Conservation (phyloP, 2,113 vertebrate species). For the Xenotilapia flavipinnis region DNA sequence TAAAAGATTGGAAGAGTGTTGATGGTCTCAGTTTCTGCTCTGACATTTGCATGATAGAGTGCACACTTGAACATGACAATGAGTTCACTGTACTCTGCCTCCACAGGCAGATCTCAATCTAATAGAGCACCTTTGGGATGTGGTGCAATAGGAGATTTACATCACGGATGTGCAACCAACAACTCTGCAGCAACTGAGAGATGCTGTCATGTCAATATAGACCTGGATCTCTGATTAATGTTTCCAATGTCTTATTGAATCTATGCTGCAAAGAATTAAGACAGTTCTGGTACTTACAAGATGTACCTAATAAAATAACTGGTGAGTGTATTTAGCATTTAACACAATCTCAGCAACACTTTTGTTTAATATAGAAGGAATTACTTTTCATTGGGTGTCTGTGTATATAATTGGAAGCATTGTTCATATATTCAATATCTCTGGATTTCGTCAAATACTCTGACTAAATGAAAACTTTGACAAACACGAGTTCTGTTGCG, state of each 20-base stretch:
- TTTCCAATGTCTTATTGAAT: neutral
- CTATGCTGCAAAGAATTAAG: neutral
- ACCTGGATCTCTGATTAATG: fast-evolving
- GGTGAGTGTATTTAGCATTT: neutral
- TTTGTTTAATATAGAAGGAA: neutral
- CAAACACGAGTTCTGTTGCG: neutral
- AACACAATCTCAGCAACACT: neutral
- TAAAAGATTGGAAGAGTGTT: neutral
- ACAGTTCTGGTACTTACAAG: neutral
- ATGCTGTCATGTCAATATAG: neutral
- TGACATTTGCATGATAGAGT: neutral
- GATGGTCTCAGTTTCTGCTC: neutral
- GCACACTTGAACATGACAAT: neutral
- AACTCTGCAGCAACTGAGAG: neutral
- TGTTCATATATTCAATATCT: neutral
- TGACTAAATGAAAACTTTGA: neutral
- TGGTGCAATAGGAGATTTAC: neutral
- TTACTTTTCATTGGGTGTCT: neutral
- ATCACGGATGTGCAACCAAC: fast-evolving
- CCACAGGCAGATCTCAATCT: neutral
- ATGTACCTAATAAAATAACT: neutral
- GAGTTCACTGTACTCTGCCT: neutral
- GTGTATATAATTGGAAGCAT: neutral
- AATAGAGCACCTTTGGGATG: neutral
- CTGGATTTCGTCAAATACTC: neutral